Base-by-base conservation (phyloP, 2,888 invertebrate genomes). In the Boloria selene region DNA sequence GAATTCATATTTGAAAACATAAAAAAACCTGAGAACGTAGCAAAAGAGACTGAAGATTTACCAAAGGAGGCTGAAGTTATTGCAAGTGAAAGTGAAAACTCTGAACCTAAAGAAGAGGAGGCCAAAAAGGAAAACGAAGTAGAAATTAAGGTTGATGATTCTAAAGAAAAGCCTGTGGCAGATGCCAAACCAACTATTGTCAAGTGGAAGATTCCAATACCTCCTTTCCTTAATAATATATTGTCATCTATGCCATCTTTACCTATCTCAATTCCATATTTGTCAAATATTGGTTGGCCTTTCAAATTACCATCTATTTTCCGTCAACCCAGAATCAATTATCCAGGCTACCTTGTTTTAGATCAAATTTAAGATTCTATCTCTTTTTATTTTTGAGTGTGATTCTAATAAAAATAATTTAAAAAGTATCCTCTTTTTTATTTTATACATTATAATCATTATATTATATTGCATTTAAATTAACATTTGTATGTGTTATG, bases 1-100 rank as follows among this genome's bases (percentile, higher is more conserved):
- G 69, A 71, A 3, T 45, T 68, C 13, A 64, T 64, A 22, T 50
- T 64, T n/a, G 53, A 61, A n/a, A 49, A 61, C 42, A 17, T 53
- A 22, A 54, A 52, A 61, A 42, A 51, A 0, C 22, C 4, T 10
- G 38, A 61, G 7, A 17, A 54, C 16, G 56, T 5, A 44, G 7
- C 7, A 49, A 56, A 62, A 18, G 49, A 38, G 16, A 16, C 45
- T 31, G 53, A 49, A 38, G 31, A 10, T 38, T 2, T 38, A 38
- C 31, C 55, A 16, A 56, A 18, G 5, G 45, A 56, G 16, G 6
- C 26, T 56, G 26, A 26, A 45, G 10, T 16, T 1, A 10, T 56
- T 45, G 56, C 26, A 56, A 26, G n/a, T 50, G 50, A 59, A n/a
- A 14, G 10, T 38, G 38, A 49, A 4, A 56, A 58, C 13, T 18